phyloP scores from a whole-genome alignment of 1,140 invertebrate genomes.

The Eubasilissa regina region DNA sequence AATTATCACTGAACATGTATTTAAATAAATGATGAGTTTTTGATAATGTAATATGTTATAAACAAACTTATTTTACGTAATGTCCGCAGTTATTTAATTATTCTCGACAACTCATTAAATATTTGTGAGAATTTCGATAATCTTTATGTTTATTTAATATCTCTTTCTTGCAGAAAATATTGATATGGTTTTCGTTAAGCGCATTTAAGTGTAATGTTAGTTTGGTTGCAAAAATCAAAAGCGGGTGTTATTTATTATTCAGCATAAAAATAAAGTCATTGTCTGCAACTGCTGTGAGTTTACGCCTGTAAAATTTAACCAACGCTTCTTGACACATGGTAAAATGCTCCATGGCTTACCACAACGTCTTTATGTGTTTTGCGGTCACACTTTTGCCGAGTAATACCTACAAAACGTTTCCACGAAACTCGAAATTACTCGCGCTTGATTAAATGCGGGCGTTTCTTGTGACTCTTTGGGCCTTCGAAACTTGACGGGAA shows the following conservation, averaged over 20 bases:
- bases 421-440: slow-evolving; percentile 39
- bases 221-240: slow-evolving; percentile 11
- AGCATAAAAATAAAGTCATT: slow-evolving; percentile 41
- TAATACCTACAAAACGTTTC: slow-evolving; percentile 33
- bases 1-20: too few relatives aligned
- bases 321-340: slow-evolving; percentile 41
- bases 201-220: background rate
- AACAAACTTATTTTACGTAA: too few relatives aligned
- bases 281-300: slow-evolving; percentile 26
- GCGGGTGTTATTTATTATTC: slow-evolving; percentile 24
- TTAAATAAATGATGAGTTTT: too few relatives aligned
- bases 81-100: too few relatives aligned
- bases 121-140: too few relatives aligned
- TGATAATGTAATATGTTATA: too few relatives aligned
- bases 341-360: slow-evolving; percentile 18
- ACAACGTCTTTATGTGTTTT: slow-evolving; percentile 38
- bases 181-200: slow-evolving; percentile 4
- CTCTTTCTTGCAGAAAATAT: background rate
- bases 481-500: background rate
- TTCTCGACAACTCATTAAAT: too few relatives aligned
- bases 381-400: slow-evolving; percentile 30
- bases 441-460: slow-evolving; percentile 30
- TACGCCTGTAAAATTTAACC: slow-evolving; percentile 36
- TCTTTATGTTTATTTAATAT: too few relatives aligned
- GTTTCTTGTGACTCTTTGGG: background rate